Conservation (phyloP, 2,113 vertebrate species). For the Lates calcarifer region DNA sequence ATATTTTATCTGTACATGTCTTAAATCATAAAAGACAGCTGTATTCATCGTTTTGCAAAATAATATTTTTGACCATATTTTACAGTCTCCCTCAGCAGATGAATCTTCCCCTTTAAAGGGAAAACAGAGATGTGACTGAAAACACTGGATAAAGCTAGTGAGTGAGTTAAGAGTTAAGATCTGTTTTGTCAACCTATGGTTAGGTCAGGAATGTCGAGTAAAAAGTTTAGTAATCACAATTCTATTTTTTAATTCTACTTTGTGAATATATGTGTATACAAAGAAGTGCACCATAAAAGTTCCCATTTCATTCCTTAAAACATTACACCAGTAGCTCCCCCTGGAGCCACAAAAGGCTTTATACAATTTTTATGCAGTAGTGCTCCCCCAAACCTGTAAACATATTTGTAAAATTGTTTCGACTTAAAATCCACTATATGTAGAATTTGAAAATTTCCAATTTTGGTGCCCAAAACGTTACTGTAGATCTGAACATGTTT, state of each 20-base stretch:
- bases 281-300: background rate
- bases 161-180: no score
- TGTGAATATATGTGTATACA: background rate
- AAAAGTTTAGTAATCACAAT: no score
- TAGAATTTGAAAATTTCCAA: background rate
- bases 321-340: background rate
- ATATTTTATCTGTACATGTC: background rate
- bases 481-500: constrained; percentile 3
- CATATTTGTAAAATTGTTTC: background rate
- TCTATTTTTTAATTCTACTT: background rate
- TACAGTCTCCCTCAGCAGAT: no score
- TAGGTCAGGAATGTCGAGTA: no score
- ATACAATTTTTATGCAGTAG: background rate
- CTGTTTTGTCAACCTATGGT: no score
- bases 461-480: background rate
- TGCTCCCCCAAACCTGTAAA: background rate
- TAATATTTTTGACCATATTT: background rate
- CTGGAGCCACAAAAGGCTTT: background rate
- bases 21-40: background rate
- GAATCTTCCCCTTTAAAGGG: no score
- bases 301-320: background rate
- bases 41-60: background rate
- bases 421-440: background rate
- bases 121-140: no score
- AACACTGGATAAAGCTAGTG: no score